phyloP scores from a whole-genome alignment of 2,113 vertebrate genomes.

The Campylorhamphus procurvoides region DNA sequence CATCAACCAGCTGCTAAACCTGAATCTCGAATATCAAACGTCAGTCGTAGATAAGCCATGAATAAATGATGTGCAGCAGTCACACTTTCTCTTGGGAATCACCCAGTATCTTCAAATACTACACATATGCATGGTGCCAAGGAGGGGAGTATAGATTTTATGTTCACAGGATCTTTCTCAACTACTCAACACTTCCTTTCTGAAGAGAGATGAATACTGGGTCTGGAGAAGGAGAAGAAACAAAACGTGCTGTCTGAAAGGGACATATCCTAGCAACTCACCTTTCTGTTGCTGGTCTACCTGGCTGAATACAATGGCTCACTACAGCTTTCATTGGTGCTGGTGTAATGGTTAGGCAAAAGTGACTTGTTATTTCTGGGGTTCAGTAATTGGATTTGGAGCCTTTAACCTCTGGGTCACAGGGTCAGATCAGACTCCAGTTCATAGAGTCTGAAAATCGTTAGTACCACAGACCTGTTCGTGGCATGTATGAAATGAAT shows the following conservation, averaged over 20 bases:
- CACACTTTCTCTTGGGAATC: not conserved
- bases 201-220: not conserved
- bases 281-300: not conserved
- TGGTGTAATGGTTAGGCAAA: constrained; percentile 1
- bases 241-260: not conserved
- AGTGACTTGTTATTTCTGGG: not conserved
- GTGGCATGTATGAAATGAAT: not conserved
- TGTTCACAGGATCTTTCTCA: not conserved
- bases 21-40: not conserved
- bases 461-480: not conserved
- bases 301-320: not conserved
- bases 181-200: not conserved
- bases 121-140: not conserved
- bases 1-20: not conserved
- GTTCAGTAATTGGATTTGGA: constrained; percentile 36
- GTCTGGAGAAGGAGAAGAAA: not conserved
- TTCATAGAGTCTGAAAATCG: constrained; percentile 14
- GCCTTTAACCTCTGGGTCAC: constrained; percentile 43
- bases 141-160: not conserved
- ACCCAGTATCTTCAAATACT: not conserved
- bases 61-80: not conserved
- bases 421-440: not conserved
- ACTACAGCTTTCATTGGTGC: not conserved
- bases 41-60: not conserved
- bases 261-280: not conserved